phyloP scores from a whole-genome alignment of 2,888 invertebrate genomes.

The Achlya flavicornis region DNA sequence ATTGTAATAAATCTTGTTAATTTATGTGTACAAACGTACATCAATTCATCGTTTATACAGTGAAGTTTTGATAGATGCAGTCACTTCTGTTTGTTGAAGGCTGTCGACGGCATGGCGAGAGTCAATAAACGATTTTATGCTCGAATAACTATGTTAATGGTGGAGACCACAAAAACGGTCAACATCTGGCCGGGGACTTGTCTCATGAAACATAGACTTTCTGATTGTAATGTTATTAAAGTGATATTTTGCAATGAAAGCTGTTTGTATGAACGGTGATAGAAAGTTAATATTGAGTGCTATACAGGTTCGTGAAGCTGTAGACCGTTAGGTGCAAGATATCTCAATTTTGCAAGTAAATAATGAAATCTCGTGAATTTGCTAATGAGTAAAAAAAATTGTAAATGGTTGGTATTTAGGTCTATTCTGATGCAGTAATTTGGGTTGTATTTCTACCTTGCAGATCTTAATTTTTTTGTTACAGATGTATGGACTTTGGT shows the following conservation, averaged over 20 bases:
- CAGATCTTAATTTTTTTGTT: too few relatives aligned
- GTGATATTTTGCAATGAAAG: conserved; percentile 12
- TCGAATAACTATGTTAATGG: conserved; percentile 74
- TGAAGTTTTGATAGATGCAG: conserved; percentile 11
- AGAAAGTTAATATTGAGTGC: neutral
- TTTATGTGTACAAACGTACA: neutral
- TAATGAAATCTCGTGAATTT: too few relatives aligned
- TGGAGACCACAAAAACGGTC: conserved; percentile 58
- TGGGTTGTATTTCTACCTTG: too few relatives aligned
- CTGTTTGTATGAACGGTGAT: conserved; percentile 1
- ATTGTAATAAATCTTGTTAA: neutral
- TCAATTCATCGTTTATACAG: neutral
- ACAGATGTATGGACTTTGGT: too few relatives aligned
- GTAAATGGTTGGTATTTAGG: neutral
- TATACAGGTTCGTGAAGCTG: neutral
- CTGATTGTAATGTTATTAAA: conserved; percentile 19
- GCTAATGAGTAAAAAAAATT: neutral
- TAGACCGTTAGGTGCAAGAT: neutral
- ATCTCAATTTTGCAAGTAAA: conserved; percentile 1
- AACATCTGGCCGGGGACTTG: conserved; percentile 42
- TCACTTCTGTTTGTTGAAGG: conserved; percentile 42
- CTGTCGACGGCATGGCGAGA: conserved; percentile 46
- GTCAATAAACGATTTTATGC: conserved; percentile 72
- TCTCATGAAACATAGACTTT: conserved; percentile 25
- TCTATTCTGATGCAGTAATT: too few relatives aligned